Conservation (phyloP, 2,888 invertebrate species). For the Eristalis arbustorum region DNA sequence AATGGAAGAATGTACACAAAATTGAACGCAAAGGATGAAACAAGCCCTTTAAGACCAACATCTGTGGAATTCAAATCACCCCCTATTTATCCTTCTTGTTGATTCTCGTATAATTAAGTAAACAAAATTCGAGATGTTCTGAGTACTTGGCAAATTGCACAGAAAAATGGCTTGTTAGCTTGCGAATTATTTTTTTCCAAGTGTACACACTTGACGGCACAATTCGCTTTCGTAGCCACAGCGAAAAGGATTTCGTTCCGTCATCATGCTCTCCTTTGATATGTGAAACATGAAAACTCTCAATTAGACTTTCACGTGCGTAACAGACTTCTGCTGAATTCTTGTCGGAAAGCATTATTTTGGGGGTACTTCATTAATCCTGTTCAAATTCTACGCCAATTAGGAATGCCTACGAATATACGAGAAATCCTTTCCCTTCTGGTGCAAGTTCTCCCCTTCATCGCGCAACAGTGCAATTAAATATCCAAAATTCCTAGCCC, state of each 20-base stretch:
- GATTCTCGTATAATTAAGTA: neutral
- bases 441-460: too few species aligned
- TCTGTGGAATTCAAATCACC: neutral
- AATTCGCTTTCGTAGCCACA: neutral
- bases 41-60: neutral
- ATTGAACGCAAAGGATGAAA: neutral
- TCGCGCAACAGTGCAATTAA: slow-evolving; percentile 1
- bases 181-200: neutral
- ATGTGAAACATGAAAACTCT: neutral
- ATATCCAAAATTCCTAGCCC: neutral
- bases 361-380: neutral
- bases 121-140: neutral
- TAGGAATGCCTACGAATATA: neutral
- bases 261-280: neutral
- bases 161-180: neutral
- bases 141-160: neutral
- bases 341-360: neutral
- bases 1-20: neutral
- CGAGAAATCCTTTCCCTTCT: neutral
- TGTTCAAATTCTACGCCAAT: neutral
- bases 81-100: neutral
- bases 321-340: neutral
- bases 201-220: neutral
- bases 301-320: neutral
- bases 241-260: neutral